These are phyloP conservation scores for Hylaea fasciaria DNA, from an alignment of 2,888 invertebrate species.

Conservation along the genomic window DNA sequence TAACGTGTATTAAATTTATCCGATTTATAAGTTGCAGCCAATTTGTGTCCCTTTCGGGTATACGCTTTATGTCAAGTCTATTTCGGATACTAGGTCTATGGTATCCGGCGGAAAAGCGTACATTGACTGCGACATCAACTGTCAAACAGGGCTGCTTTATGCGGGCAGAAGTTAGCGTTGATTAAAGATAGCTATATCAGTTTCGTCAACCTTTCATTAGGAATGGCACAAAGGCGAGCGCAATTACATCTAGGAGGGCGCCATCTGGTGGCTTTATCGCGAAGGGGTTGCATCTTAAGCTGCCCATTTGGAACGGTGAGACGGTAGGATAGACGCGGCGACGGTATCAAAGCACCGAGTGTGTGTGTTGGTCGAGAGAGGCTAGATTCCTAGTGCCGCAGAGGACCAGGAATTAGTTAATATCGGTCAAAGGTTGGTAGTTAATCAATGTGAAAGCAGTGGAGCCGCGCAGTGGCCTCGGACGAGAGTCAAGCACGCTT, in stretches of 20 bases:
- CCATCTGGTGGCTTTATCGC: conserved; percentile 81
- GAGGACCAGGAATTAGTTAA: too few relatives aligned
- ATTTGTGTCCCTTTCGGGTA: too few relatives aligned
- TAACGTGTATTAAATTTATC: too few relatives aligned
- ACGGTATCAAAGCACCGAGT: conserved; percentile 4
- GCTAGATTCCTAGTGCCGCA: background rate
- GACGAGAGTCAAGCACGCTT: too few relatives aligned
- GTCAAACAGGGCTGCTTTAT: conserved; percentile 72
- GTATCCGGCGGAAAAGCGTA: conserved; percentile 39
- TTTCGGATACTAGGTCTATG: too few relatives aligned
- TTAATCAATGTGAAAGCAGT: too few relatives aligned
- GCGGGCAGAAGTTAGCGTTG: conserved; percentile 75
- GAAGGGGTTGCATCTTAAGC: conserved; percentile 77
- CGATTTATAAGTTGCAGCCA: too few relatives aligned
- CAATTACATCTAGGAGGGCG: conserved; percentile 75
- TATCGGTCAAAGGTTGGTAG: too few relatives aligned
- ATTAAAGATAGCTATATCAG: conserved; percentile 84
- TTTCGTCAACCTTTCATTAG: conserved; percentile 82
- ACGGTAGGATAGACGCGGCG: conserved; percentile 27
- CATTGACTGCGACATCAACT: conserved; percentile 55
- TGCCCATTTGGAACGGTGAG: conserved; percentile 47
- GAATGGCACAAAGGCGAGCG: conserved; percentile 74
- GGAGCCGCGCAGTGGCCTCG: too few relatives aligned
- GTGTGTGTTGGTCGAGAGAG: too few relatives aligned
- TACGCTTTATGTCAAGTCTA: too few relatives aligned